phyloP scores from a whole-genome alignment of 2,113 vertebrate species.

The Dasyurus viverrinus region DNA sequence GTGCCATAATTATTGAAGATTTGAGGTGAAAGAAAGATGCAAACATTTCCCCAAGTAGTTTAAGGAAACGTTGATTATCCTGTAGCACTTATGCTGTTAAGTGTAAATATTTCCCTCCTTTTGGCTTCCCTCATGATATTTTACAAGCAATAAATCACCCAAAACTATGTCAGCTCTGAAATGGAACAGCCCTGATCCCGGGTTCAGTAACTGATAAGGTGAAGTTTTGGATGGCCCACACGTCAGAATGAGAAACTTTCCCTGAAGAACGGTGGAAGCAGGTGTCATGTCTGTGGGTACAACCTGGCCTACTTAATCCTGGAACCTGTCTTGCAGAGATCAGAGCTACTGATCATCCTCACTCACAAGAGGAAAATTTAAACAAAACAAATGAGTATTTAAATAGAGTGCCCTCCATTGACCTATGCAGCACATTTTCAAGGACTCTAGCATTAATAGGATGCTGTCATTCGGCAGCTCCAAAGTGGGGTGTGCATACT shows the following conservation, averaged over 20 bases:
- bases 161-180: slow-evolving; percentile 48
- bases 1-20: slow-evolving; percentile 29
- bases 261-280: slow-evolving; percentile 43
- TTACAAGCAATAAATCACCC: not conserved
- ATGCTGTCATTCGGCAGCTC: slow-evolving; percentile 63
- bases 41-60: not conserved
- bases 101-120: not conserved
- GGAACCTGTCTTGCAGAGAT: slow-evolving; percentile 62
- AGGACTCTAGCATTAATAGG: slow-evolving; percentile 68
- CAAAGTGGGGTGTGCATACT: slow-evolving; percentile 51
- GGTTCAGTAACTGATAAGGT: slow-evolving; percentile 54
- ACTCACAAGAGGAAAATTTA: slow-evolving; percentile 3
- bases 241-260: slow-evolving; percentile 52
- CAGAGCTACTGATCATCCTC: slow-evolving; percentile 42
- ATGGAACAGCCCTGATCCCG: slow-evolving; percentile 42
- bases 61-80: slow-evolving; percentile 11
- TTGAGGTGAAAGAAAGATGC: not conserved
- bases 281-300: slow-evolving; percentile 72
- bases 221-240: slow-evolving; percentile 60
- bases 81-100: slow-evolving; percentile 27
- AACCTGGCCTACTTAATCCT: slow-evolving; percentile 61
- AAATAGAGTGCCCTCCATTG: slow-evolving; percentile 62
- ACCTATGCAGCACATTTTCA: slow-evolving; percentile 43
- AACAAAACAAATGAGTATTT: slow-evolving; percentile 57
- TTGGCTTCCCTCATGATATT: slow-evolving; percentile 15